Base-by-base conservation (phyloP, 2,797 vertebrate species). In the Argentina silus region DNA sequence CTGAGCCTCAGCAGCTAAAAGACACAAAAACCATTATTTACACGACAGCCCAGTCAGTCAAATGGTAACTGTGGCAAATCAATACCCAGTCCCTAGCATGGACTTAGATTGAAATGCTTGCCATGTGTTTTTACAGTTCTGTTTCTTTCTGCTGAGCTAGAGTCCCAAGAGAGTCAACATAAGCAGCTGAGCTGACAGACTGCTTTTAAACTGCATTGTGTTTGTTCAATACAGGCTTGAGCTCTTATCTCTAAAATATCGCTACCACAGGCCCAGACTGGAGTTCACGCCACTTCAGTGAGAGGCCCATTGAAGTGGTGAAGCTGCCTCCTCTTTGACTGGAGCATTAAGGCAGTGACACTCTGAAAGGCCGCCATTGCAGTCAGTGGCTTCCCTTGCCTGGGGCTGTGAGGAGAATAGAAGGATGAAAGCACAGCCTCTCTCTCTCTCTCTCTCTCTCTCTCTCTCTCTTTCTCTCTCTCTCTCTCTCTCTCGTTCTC, bases 361-460 rank as follows among this genome's bases (percentile, higher is more conserved):
- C 23, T 85, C 63, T 74, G 69, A 88, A 90, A 88, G 85, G 81
- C 88, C 86, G 85, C 69, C 56, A 63, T 42, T 68, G 77, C 73
- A 80, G 79, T 84, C 78, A 80, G 77, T 1, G 45, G 82, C 80
- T 48, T 47, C 67, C 36, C 0, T 53, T 21, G 72, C 82, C 82
- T 8, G 23, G 67, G 81, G 83, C 78, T 36, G 0, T 19, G 27
- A 69, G 44, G 59, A 23, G 23, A 67, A 63, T 65, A 78, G 71
- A 36, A 51, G 57, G 47, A 78, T 69, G 73, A 77, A 74, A 72
- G 57, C 69, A 12, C 27, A 36, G 27, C 14, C 14, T 62, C 14
- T 36, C 2, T 36, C 36, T 55, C 53, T 19, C 53, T 17, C 1
- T 55, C 9, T 59, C 56, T 23, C 19, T 57, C 17, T 60, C n/a